Evolutionary conservation across 1,140 invertebrate genomes (phyloP).

Genomic region (Papilio polytes): DNA sequence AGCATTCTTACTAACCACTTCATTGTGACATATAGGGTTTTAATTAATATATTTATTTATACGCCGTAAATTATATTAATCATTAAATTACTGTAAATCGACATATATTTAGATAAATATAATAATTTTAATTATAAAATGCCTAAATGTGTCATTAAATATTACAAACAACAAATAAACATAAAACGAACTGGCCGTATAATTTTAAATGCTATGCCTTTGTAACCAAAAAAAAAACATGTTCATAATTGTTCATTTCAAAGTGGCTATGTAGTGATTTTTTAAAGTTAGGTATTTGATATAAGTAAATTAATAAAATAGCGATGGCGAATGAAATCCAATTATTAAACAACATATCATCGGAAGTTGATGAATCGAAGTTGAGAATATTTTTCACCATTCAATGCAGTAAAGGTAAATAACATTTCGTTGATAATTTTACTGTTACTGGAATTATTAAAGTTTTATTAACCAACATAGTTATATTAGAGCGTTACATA

Average conservation of each 20-base stretch:
- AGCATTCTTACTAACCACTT: too few relatives aligned
- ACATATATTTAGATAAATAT: too few relatives aligned
- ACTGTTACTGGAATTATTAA: neutral
- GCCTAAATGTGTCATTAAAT: neutral
- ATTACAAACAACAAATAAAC: neutral
- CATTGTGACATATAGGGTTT: too few relatives aligned
- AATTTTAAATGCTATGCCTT: neutral
- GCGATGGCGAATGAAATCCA: conserved; percentile 58
- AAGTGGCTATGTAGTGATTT: neutral
- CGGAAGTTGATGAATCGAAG: conserved; percentile 65
- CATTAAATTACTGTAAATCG: too few relatives aligned
- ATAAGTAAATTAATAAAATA: conserved; percentile 47
- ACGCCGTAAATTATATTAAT: too few relatives aligned
- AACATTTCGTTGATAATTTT: neutral
- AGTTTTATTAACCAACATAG: neutral
- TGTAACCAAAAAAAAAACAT: neutral
- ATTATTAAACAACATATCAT: conserved; percentile 63
- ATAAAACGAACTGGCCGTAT: neutral
- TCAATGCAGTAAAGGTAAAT: conserved; percentile 69
- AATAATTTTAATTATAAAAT: too few relatives aligned
- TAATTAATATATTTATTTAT: too few relatives aligned
- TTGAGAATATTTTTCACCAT: conserved; percentile 64
- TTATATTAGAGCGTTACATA: neutral
- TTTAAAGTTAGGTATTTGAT: neutral
- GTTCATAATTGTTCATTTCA: neutral